Evolutionary conservation across 2,888 invertebrate species (phyloP).

Genomic region (Acrobasis consociella): DNA sequence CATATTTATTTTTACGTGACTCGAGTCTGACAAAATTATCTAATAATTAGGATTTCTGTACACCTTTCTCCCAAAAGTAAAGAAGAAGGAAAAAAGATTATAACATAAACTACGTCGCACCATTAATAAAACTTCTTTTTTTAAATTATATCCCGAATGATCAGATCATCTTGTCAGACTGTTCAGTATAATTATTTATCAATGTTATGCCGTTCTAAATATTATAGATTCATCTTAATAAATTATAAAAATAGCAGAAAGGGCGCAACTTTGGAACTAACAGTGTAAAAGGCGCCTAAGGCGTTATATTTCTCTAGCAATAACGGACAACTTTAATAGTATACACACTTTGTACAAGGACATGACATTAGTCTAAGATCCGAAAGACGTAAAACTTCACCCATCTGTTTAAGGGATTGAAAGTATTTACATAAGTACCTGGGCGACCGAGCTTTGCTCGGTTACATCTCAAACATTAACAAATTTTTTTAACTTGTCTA

Average conservation of each 20-base stretch:
- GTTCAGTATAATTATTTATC: not conserved
- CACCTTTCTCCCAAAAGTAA: not conserved
- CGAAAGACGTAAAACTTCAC: too few relatives aligned
- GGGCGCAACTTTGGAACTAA: not conserved
- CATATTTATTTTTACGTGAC: not conserved
- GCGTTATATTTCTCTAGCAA: not conserved
- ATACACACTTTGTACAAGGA: not conserved
- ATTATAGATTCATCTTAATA: not conserved
- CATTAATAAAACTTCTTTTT: not conserved
- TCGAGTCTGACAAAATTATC: not conserved
- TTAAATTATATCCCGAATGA: not conserved
- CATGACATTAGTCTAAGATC: not conserved
- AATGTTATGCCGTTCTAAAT: not conserved
- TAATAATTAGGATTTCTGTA: not conserved
- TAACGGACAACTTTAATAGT: not conserved
- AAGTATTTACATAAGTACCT: too few relatives aligned
- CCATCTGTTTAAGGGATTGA: too few relatives aligned
- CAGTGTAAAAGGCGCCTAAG: not conserved
- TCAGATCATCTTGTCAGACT: not conserved
- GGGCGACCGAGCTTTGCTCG: too few relatives aligned
- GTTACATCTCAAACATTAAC: too few relatives aligned
- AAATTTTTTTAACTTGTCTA: too few relatives aligned
- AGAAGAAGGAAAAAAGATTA: not conserved
- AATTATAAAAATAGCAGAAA: slow-evolving; percentile 2
- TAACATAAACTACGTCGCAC: not conserved